Percentiles rank a stretch among this genome's conserved stretches.
Conservation (phyloP, 2,888 invertebrate genomes). For the Epinotia ramella region DNA sequence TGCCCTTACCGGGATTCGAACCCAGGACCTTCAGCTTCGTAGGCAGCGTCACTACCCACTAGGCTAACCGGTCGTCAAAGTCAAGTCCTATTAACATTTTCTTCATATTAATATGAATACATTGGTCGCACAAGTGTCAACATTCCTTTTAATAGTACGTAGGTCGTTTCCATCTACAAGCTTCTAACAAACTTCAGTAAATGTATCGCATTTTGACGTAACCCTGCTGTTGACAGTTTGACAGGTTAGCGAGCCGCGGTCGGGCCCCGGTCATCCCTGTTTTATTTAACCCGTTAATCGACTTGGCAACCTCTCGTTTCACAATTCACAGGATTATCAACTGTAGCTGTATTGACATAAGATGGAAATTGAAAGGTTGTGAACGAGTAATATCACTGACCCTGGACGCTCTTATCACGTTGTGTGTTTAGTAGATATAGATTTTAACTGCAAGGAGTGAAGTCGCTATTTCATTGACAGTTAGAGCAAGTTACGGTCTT, state of each 20-base stretch:
- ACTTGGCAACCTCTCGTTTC: not conserved
- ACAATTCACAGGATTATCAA: not conserved
- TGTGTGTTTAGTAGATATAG: not conserved
- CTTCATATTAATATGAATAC: not conserved
- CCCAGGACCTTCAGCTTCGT: too few species aligned
- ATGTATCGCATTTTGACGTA: slow-evolving; percentile 29
- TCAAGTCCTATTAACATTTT: not conserved
- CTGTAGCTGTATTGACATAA: not conserved
- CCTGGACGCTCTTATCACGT: not conserved
- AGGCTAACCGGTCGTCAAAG: too few species aligned
- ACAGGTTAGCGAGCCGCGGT: slow-evolving; percentile 27
- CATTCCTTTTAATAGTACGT: not conserved
- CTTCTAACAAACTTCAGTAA: slow-evolving; percentile 14
- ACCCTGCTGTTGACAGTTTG: slow-evolving; percentile 42
- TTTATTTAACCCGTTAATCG: slow-evolving; percentile 32
- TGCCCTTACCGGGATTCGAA: too few species aligned
- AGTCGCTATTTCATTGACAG: not conserved
- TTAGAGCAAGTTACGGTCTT: not conserved
- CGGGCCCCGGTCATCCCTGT: slow-evolving; percentile 5
- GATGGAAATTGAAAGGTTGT: not conserved
- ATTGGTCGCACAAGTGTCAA: not conserved
- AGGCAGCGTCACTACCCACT: too few species aligned
- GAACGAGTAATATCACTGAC: not conserved
- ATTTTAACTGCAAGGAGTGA: not conserved
- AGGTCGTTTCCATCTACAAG: not conserved